Conservation (phyloP, 2,797 vertebrate genomes). For the Sphaeramia orbicularis region DNA sequence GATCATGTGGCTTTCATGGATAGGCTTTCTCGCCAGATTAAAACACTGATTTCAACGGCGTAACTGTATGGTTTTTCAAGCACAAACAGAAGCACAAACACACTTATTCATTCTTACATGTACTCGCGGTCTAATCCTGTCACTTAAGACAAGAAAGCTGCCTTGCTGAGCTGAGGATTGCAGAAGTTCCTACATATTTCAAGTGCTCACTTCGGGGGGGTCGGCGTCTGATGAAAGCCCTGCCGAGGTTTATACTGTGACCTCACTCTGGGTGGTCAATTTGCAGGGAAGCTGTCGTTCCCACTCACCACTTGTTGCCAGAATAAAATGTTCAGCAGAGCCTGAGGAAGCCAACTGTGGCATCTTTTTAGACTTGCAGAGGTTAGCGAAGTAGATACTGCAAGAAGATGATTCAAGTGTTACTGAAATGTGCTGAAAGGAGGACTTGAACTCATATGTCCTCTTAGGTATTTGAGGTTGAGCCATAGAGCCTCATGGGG, state of each 20-base stretch:
- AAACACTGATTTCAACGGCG: conserved; percentile 51
- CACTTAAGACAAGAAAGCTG: conserved; percentile 40
- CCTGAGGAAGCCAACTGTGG: conserved; percentile 23
- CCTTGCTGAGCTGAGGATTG: conserved; percentile 38
- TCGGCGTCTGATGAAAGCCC: conserved; percentile 53
- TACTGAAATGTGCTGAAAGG: conserved; percentile 49
- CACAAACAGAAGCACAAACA: conserved; percentile 46
- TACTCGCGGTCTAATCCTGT: conserved; percentile 47
- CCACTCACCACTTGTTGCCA: conserved; percentile 40
- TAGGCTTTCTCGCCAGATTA: conserved; percentile 46
- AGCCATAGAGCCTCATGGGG: conserved; percentile 11
- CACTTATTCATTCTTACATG: conserved; percentile 47
- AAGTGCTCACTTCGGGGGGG: conserved; percentile 26
- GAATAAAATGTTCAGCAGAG: conserved; percentile 42
- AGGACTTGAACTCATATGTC: conserved; percentile 39
- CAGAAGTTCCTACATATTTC: conserved; percentile 54
- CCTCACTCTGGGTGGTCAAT: conserved; percentile 63
- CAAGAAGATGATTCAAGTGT: conserved; percentile 51
- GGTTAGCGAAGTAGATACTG: conserved; percentile 33
- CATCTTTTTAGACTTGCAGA: conserved; percentile 33
- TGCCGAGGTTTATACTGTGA: conserved; percentile 39
- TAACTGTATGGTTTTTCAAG: conserved; percentile 8
- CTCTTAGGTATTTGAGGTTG: conserved; percentile 37
- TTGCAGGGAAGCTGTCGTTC: conserved; percentile 32
- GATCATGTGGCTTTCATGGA: conserved; percentile 54